Evolutionary conservation across 2,113 vertebrate genomes (phyloP).

Genomic region (Apodemus speciosus): DNA sequence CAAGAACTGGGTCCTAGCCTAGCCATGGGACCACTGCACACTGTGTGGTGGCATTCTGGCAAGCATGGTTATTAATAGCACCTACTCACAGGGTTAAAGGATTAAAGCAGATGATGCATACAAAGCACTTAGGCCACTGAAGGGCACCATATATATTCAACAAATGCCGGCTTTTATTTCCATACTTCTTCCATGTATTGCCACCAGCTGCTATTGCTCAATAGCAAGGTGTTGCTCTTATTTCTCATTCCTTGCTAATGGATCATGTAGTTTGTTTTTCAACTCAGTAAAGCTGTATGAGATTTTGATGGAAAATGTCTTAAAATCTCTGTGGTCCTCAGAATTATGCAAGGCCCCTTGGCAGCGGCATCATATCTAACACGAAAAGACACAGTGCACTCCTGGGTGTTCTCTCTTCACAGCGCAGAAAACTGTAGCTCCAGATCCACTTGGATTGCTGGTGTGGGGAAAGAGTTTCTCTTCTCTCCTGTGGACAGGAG

Average conservation of each 20-base stretch:
- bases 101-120: background rate
- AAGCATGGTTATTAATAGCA: background rate
- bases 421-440: background rate
- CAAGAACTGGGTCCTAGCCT: background rate
- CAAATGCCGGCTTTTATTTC: background rate
- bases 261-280: slow-evolving; percentile 6
- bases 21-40: background rate
- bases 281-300: background rate
- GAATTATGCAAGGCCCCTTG: background rate
- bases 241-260: slow-evolving; percentile 11
- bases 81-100: background rate
- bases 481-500: background rate
- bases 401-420: background rate
- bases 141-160: background rate
- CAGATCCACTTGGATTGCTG: background rate
- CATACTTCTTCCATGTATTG: background rate
- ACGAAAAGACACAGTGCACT: background rate
- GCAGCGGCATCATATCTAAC: accelerated
- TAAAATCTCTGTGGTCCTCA: background rate
- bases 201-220: background rate
- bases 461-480: background rate
- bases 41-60: background rate
- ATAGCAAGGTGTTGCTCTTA: background rate
- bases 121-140: background rate
- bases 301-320: slow-evolving; percentile 26